Base-by-base conservation (phyloP, 2,113 vertebrate genomes). In the Donacobius atricapilla region DNA sequence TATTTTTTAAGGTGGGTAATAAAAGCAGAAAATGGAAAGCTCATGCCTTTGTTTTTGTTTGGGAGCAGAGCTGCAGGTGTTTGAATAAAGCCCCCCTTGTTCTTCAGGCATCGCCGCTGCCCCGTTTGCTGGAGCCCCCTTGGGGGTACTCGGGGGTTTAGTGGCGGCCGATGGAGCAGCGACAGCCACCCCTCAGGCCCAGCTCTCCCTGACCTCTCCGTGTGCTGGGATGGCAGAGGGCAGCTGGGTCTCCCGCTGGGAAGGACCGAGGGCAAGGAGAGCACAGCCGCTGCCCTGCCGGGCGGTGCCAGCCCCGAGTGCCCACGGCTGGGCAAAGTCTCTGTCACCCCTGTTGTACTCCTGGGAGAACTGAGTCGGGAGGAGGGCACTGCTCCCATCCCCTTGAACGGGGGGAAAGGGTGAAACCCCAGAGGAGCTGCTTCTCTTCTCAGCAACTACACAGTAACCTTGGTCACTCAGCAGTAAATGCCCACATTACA, bases 41-140 rank as follows among this genome's bases (percentile, higher is more conserved):
- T 88, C 16, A n/a, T 97, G 90, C 66, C 61, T 89, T 63, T 86
- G 89, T 87, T 87, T 93, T 40, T 60, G 83, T 85, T 90, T 77
- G 86, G 76, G 40, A 91, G 42, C 14, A 5, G 71, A 64, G 66
- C 54, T n/a, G 88, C 87, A 92, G 87, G 87, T 45, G 83, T 66
- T 77, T 37, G 79, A 28, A 81, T 48, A 93, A 91, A 91, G 78
- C 58, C 48, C 31, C 2, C 6, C 63, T 70, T 70, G 94, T 77
- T 65, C 91, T 23, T 1, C 3, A 3, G 71, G 54, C 0, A 0
- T 18, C 0, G 11, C 63, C n/a, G 60, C 80, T 12, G 14, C 65
- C 53, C 65, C 10, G 0, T 44, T 35, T 95, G 50, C 81, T 61
- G 65, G 17, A 56, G 65, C 44, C 33, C 57, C 51, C 1, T 1